These are phyloP conservation scores for Crypturellus tataupa DNA, from an alignment of 2,797 vertebrate species.

Conservation along the genomic window DNA sequence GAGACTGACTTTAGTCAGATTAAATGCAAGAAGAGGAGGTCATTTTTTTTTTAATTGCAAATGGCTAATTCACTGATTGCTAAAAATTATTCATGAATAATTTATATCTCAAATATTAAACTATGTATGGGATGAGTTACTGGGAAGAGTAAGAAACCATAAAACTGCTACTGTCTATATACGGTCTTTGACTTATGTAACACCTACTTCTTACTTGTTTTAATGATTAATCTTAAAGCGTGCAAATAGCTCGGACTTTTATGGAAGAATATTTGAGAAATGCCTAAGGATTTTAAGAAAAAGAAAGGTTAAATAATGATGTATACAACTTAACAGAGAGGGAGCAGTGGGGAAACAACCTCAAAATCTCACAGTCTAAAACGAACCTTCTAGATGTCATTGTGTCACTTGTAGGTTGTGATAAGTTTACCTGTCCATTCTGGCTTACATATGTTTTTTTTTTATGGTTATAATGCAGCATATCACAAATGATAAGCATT, in stretches of 20 bases:
- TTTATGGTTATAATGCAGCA: not conserved
- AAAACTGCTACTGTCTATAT: not conserved
- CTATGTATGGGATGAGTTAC: conserved; percentile 19
- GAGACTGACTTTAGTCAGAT: conserved; percentile 40
- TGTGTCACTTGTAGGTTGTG: not conserved
- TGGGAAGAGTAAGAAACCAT: conserved; percentile 1
- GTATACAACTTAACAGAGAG: not conserved
- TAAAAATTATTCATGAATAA: conserved; percentile 64
- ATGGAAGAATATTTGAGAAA: not conserved
- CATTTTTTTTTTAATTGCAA: conserved; percentile 57
- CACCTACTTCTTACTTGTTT: not conserved
- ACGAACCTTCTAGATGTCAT: not conserved
- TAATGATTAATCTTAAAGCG: not conserved
- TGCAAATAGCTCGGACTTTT: not conserved
- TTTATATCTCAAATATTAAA: conserved; percentile 57
- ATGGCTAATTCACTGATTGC: conserved; percentile 66
- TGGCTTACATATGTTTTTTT: not conserved
- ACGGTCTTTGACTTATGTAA: not conserved
- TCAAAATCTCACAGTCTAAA: not conserved
- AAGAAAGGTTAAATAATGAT: not conserved
- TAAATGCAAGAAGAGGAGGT: conserved; percentile 48
- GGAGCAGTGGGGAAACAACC: no score
- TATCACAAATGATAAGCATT: not conserved
- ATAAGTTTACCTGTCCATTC: not conserved
- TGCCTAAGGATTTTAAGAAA: not conserved